Evolutionary conservation across 2,113 vertebrate genomes (phyloP).

Genomic region (Bucco capensis): DNA sequence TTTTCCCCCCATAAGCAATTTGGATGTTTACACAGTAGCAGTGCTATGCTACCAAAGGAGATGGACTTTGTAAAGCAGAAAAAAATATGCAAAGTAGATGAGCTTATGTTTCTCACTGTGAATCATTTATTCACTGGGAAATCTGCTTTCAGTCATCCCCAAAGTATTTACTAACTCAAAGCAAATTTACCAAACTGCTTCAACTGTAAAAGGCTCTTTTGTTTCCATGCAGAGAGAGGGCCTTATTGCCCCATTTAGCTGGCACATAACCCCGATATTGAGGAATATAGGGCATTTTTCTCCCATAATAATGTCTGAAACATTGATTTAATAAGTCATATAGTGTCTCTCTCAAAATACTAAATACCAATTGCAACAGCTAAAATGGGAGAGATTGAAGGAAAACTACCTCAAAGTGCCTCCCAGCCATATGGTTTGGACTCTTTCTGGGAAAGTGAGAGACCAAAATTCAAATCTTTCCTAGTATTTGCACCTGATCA

Average conservation of each 20-base stretch:
- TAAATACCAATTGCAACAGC: background rate
- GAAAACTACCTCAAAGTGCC: background rate
- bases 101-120: background rate
- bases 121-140: background rate
- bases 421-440: background rate
- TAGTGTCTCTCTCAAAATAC: background rate
- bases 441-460: background rate
- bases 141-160: background rate
- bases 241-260: background rate
- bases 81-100: background rate
- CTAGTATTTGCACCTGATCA: background rate
- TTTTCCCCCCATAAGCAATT: background rate
- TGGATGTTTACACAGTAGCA: background rate
- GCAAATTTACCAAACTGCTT: background rate
- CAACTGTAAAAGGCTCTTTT: background rate
- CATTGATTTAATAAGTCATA: background rate
- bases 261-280: background rate
- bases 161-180: background rate
- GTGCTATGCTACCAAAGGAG: background rate
- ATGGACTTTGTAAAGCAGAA: background rate
- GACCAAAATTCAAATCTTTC: background rate
- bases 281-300: background rate
- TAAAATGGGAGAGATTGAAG: background rate
- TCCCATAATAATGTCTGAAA: background rate
- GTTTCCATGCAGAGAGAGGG: background rate